Evolutionary conservation across 35 echinoderm and acorn worm genomes (phyloP), one percentile per base, ranked within the genome.

Genomic region (Ophiothrix spiculata): DNA sequence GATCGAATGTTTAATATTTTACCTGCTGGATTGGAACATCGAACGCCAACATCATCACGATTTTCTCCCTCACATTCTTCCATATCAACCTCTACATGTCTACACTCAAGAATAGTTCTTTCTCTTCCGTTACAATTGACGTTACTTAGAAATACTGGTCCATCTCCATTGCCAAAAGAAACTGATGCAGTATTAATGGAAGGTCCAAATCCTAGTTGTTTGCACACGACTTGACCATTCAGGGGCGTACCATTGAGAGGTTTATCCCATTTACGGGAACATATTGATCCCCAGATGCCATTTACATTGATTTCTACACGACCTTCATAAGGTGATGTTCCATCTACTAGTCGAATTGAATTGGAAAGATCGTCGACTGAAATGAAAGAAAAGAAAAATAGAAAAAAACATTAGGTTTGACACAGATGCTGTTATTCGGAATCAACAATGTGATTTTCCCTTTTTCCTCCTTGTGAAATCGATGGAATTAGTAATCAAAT

Each of bases 271-370:
- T 74, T 74, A 0, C 32, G 38, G 74, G 37, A 76, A 39, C 84
- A 86, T 29, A 86, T 76, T 8, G 84, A 41, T 0, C 69, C 84
- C 84, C 84, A 86, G 23, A 40, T 39, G 4, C 84, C 84, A 32
- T 86, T 56, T 12, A 56, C 19, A 74, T 56, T 39, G 25, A 77
- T 37, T 56, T 86, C 84, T 16, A 86, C 84, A 0, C 84, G 64
- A 31, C 84, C 84, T 63, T 86, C 84, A 16, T 21, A 76, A 40
- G 84, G 84, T 12, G 33, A 10, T 15, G 12, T 37, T 0, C 84
- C 84, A 13, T 39, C 84, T 32, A 86, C 37, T 1, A 86, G 74
- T 4, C 84, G 84, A 17, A 86, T 69, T 15, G 60, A 69, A 15
- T 69, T 25, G 8, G 60, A 69, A n/a, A 69, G 60, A 69, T 69